phyloP scores from a whole-genome alignment of 1,140 invertebrate species.

The Dryas iulia region DNA sequence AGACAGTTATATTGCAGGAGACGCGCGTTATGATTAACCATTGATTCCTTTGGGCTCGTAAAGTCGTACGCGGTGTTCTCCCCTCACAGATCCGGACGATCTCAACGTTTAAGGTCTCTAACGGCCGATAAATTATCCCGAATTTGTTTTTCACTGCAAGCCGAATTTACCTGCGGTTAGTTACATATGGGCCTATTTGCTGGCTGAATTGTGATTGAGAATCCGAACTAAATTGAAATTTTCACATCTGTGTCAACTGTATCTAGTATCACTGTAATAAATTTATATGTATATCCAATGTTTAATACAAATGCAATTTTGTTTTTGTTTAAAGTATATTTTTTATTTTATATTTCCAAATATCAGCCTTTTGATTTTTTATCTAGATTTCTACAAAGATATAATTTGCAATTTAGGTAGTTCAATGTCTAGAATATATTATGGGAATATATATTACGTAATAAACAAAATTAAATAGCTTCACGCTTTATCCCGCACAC shows the following conservation, averaged over 20 bases:
- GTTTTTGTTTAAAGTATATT: neutral
- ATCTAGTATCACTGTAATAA: neutral
- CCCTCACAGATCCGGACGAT: conserved; percentile 38
- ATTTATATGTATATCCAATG: neutral
- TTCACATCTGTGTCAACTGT: neutral
- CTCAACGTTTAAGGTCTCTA: conserved; percentile 61
- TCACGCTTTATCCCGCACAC: too few relatives aligned
- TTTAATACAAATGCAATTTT: neutral
- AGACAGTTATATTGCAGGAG: neutral
- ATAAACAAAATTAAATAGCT: too few relatives aligned
- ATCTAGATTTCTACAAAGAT: too few relatives aligned
- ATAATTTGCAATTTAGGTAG: too few relatives aligned
- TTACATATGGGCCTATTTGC: conserved; percentile 66
- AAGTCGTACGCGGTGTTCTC: conserved; percentile 8
- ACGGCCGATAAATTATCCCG: conserved; percentile 69
- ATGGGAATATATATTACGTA: too few relatives aligned
- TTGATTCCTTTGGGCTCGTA: conserved; percentile 15
- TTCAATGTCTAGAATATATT: too few relatives aligned
- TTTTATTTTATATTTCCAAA: neutral
- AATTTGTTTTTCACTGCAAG: conserved; percentile 70
- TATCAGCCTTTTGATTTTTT: too few relatives aligned
- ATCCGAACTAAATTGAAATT: conserved; percentile 36
- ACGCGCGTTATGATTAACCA: conserved; percentile 29
- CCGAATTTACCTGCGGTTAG: conserved; percentile 66
- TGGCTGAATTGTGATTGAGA: conserved; percentile 61